A percentile compares a stretch with the other conserved stretches of the same genome.
Evolutionary conservation across 2,797 vertebrate genomes (phyloP).

Genomic region (Xenopus petersii): DNA sequence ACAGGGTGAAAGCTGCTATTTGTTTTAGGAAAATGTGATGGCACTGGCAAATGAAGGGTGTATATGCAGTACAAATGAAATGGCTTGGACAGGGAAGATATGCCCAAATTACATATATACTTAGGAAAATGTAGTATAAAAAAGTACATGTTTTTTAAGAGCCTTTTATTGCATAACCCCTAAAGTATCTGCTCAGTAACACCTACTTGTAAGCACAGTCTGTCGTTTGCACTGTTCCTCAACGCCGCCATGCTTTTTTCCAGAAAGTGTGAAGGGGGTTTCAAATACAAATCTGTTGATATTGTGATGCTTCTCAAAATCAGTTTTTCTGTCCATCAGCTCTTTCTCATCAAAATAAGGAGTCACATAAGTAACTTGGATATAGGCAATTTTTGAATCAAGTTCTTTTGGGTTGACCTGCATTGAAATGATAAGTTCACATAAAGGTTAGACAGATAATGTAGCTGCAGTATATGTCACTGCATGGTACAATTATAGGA

Average conservation of each 20-base stretch:
- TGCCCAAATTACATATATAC: no score
- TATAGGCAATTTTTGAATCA: slow-evolving; percentile 91
- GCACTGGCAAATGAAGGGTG: no score
- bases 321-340: slow-evolving; percentile 85
- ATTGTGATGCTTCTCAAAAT: slow-evolving; percentile 96
- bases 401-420: slow-evolving; percentile 96
- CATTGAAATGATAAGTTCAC: background rate
- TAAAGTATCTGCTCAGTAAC: background rate
- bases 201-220: slow-evolving; percentile 88
- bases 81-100: no score
- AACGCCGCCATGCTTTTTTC: slow-evolving; percentile 93
- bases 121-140: no score
- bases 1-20: no score
- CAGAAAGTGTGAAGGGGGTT: slow-evolving; percentile 92
- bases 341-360: slow-evolving; percentile 97
- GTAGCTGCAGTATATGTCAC: background rate
- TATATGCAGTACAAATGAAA: no score
- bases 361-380: slow-evolving; percentile 94
- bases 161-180: no score
- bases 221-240: slow-evolving; percentile 96
- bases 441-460: no score
- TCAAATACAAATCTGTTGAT: slow-evolving; percentile 94
- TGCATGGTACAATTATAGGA: no score
- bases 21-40: no score
- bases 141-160: no score